These are phyloP conservation scores for Sinohyriopsis cumingii DNA, from an alignment of 2,888 invertebrate species.

Conservation along the genomic window DNA sequence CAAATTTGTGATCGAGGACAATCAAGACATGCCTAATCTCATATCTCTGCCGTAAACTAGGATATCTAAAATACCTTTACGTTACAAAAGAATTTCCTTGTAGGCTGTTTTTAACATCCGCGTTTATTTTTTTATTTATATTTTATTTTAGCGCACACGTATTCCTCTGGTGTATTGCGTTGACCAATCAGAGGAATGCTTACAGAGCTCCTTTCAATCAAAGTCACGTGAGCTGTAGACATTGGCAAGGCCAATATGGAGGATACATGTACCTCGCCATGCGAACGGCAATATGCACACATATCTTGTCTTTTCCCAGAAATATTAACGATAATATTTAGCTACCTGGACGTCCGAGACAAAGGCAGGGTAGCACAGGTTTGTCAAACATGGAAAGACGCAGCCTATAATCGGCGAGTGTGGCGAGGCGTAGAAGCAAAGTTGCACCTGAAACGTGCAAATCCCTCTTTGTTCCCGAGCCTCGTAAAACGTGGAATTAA, in stretches of 20 bases:
- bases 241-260: constrained; percentile 30
- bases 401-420: constrained; percentile 91
- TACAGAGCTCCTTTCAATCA: no score
- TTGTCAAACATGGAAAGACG: constrained; percentile 87
- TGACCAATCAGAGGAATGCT: no score
- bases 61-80: no score
- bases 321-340: constrained; percentile 92
- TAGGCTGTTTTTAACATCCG: no score
- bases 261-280: constrained; percentile 19
- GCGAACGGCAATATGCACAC: constrained; percentile 70
- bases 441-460: constrained; percentile 85
- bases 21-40: no score
- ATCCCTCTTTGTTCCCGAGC: constrained; percentile 88
- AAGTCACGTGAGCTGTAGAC: no score
- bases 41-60: no score
- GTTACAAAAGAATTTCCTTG: no score
- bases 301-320: constrained; percentile 93
- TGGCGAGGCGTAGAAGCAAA: constrained; percentile 96
- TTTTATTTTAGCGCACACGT: no score
- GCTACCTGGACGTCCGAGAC: constrained; percentile 89
- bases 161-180: no score
- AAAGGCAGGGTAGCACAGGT: constrained; percentile 93
- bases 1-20: no score
- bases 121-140: no score
- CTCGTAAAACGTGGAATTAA: constrained; percentile 90